Evolutionary conservation across 2,113 vertebrate genomes (phyloP).

Genomic region (Lagopus muta): DNA sequence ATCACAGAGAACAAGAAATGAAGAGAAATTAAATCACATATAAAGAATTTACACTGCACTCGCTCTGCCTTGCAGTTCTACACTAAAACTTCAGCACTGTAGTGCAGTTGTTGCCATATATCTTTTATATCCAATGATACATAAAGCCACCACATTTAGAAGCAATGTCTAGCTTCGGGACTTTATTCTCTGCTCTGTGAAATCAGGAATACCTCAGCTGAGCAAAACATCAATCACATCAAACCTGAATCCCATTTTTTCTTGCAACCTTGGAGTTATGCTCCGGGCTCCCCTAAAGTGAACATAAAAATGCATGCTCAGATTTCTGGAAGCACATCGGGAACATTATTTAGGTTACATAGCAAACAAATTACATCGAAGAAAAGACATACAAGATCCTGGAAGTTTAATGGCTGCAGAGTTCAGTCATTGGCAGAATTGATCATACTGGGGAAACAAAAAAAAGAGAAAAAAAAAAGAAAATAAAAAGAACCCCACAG

Average conservation of each 20-base stretch:
- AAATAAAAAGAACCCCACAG: neutral
- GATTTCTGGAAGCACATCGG: neutral
- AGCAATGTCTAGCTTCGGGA: neutral
- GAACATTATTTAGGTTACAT: slow-evolving; percentile 1
- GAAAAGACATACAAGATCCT: neutral
- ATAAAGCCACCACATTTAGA: neutral
- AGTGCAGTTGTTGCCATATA: neutral
- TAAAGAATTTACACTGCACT: rapidly evolving
- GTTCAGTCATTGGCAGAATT: neutral
- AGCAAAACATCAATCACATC: slow-evolving; percentile 11
- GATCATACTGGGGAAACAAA: neutral
- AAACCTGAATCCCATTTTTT: slow-evolving; percentile 18
- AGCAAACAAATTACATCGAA: slow-evolving; percentile 4
- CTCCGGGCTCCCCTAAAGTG: neutral
- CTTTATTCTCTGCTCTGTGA: neutral
- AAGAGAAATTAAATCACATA: neutral
- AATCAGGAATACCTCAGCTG: neutral
- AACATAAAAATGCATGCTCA: neutral
- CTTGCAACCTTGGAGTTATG: neutral
- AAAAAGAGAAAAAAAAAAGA: neutral
- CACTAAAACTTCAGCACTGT: neutral
- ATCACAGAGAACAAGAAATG: neutral
- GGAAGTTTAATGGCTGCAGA: neutral
- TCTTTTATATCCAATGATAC: neutral
- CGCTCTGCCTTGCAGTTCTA: neutral